phyloP scores from a whole-genome alignment of 2,888 invertebrate species.

The Neelides folsomi region DNA sequence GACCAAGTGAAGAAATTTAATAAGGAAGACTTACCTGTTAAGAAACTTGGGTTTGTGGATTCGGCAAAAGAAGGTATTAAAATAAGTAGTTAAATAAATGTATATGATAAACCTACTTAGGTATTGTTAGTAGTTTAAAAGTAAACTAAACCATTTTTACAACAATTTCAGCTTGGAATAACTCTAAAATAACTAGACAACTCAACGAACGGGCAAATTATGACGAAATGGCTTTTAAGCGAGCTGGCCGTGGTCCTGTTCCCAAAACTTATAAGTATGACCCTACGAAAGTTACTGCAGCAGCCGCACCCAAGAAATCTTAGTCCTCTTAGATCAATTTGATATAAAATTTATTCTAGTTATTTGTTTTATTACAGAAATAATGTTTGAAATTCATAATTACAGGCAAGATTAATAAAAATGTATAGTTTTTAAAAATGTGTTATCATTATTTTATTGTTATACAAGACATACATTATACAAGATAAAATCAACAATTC shows the following conservation, averaged over 20 bases:
- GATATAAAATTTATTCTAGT: too few relatives aligned
- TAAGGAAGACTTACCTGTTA: conserved; percentile 46
- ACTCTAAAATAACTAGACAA: conserved; percentile 63
- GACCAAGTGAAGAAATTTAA: conserved; percentile 48
- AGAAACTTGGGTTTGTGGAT: conserved; percentile 59
- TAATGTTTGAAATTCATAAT: too few relatives aligned
- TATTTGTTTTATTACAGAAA: too few relatives aligned
- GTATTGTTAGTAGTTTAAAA: too few relatives aligned
- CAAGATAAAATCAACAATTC: too few relatives aligned
- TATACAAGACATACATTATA: too few relatives aligned
- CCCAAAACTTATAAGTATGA: conserved; percentile 76
- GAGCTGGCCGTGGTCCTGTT: conserved; percentile 73
- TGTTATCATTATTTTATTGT: too few relatives aligned
- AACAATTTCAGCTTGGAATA: conserved; percentile 54
- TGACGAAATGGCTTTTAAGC: conserved; percentile 65
- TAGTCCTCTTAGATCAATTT: too few relatives aligned
- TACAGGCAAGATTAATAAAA: too few relatives aligned
- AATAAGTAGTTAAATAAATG: not conserved
- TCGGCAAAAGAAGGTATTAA: conserved; percentile 65
- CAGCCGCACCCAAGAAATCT: too few relatives aligned
- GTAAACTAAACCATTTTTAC: not conserved
- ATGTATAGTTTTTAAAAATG: too few relatives aligned
- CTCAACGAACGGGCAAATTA: conserved; percentile 60
- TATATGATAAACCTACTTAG: too few relatives aligned
- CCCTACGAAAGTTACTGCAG: conserved; percentile 41